Conservation (phyloP, 2,888 invertebrate species). For the Apodemia duryi region DNA sequence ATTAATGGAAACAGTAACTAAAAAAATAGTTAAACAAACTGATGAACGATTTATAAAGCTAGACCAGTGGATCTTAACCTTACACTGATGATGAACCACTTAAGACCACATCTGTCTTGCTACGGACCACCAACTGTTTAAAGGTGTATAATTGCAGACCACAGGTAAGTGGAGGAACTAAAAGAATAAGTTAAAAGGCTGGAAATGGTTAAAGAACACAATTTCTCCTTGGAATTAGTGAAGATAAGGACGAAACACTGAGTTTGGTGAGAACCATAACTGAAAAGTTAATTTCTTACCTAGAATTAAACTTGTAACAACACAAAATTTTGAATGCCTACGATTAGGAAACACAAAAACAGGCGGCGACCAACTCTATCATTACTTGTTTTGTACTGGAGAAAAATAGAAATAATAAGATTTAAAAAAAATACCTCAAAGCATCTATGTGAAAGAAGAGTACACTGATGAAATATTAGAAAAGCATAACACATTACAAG, state of each 20-base stretch:
- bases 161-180: constrained; percentile 17
- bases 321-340: constrained; percentile 23
- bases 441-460: constrained; percentile 26
- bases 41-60: constrained; percentile 19
- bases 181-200: constrained; percentile 22
- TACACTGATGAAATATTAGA: constrained; percentile 27
- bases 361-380: constrained; percentile 25
- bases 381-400: constrained; percentile 25
- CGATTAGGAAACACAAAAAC: constrained; percentile 23
- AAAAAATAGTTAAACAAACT: constrained; percentile 19
- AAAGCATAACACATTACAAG: constrained; percentile 26
- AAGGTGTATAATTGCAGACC: too few species aligned
- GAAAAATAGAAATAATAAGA: constrained; percentile 22
- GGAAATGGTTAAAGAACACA: constrained; percentile 20
- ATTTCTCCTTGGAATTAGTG: constrained; percentile 17
- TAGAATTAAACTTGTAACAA: constrained; percentile 21
- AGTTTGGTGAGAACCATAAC: constrained; percentile 23
- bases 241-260: constrained; percentile 19
- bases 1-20: constrained; percentile 19
- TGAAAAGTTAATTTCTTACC: constrained; percentile 23
- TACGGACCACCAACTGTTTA: too few species aligned
- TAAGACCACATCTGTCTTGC: too few species aligned
- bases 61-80: background rate
- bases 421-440: constrained; percentile 16
- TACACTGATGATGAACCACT: too few species aligned